Evolutionary conservation across 2,113 vertebrate species (phyloP).

Genomic region (Aldabrachelys gigantea): DNA sequence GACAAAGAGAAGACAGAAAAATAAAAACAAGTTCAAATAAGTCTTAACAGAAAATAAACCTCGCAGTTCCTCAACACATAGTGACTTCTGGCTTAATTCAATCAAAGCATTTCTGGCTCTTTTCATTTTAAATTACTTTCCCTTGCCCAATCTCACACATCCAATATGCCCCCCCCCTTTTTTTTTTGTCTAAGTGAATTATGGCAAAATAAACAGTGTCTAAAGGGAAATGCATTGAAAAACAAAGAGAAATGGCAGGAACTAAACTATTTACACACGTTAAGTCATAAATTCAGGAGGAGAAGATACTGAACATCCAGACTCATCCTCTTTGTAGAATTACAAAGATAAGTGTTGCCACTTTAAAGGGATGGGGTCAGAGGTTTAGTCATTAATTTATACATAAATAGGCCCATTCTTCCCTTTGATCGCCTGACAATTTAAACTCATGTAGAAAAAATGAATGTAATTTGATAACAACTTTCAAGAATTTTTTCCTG

Average conservation of each 20-base stretch:
- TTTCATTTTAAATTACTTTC: neutral
- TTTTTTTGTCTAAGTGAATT: rapidly evolving
- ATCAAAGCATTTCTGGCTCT: rapidly evolving
- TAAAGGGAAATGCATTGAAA: neutral
- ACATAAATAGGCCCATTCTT: rapidly evolving
- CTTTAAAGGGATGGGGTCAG: rapidly evolving
- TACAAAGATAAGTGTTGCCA: neutral
- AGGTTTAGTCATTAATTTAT: rapidly evolving
- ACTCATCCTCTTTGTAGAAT: rapidly evolving
- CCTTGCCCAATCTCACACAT: rapidly evolving
- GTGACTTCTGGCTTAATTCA: rapidly evolving
- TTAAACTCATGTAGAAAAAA: rapidly evolving
- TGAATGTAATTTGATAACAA: rapidly evolving
- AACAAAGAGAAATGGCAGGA: rapidly evolving
- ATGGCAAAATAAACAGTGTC: neutral
- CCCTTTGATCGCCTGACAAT: rapidly evolving
- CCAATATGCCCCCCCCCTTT: neutral
- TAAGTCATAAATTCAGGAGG: rapidly evolving
- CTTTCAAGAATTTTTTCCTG: rapidly evolving
- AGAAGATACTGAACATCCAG: neutral
- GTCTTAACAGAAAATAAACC: neutral
- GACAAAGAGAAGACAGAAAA: slow-evolving; percentile 1
- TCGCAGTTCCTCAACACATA: neutral
- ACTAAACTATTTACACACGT: rapidly evolving
- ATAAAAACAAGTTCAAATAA: slow-evolving; percentile 35